Percentiles rank a stretch among this genome's conserved stretches.
These are phyloP conservation scores for Criorhina ranunculi DNA, from an alignment of 2,888 invertebrate genomes.

Conservation along the genomic window DNA sequence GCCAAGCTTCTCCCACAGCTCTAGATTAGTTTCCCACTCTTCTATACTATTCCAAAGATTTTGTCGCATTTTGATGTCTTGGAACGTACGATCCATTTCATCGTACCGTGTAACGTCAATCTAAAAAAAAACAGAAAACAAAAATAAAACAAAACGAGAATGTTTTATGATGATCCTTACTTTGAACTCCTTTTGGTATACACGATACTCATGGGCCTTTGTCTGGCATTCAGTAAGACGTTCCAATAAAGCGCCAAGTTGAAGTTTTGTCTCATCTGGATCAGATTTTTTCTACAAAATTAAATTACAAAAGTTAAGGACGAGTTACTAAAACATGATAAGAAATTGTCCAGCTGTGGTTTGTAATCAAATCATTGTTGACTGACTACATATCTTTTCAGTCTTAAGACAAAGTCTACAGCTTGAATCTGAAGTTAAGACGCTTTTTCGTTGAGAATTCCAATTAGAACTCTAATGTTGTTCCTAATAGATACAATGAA, in stretches of 20 bases:
- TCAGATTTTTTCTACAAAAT: constrained; percentile 89
- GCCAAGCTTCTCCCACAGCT: constrained; percentile 87
- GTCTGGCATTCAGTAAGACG: constrained; percentile 88
- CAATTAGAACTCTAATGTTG: too few species aligned
- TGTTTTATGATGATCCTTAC: constrained; percentile 83
- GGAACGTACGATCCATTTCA: constrained; percentile 91
- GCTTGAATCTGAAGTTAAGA: too few species aligned
- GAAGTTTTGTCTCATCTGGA: constrained; percentile 87
- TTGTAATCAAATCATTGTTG: too few species aligned
- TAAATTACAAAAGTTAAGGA: too few species aligned
- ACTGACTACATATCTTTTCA: too few species aligned
- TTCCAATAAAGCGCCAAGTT: constrained; percentile 87
- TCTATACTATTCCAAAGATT: constrained; percentile 92
- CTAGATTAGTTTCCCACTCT: constrained; percentile 89
- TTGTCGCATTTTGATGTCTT: constrained; percentile 91
- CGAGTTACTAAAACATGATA: too few species aligned
- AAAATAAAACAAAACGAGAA: neutral
- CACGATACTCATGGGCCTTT: constrained; percentile 90
- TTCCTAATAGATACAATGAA: too few species aligned
- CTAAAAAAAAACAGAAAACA: constrained; percentile 83
- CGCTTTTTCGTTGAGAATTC: too few species aligned
- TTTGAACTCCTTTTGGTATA: constrained; percentile 94
- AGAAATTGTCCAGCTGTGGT: too few species aligned
- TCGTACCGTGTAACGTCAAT: constrained; percentile 94
- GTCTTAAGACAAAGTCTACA: too few species aligned